A percentile compares a stretch with the other conserved stretches of the same genome.
Evolutionary conservation across 2,113 vertebrate species (phyloP).

Genomic region (Actenoides hombroni): DNA sequence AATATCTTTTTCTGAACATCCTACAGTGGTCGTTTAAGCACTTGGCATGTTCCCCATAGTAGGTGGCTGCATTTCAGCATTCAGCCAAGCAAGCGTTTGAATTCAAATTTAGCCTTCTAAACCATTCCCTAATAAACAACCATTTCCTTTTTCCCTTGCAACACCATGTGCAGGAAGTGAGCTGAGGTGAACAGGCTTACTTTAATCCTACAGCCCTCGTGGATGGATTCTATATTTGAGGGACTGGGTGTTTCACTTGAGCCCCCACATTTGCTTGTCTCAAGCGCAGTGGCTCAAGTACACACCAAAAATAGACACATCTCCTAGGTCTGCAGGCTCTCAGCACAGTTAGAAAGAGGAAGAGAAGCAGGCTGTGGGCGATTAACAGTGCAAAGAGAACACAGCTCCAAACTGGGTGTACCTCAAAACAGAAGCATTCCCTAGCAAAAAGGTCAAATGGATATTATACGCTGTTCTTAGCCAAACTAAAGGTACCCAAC

Average conservation of each 20-base stretch:
- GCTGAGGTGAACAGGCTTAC: background rate
- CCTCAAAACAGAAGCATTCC: background rate
- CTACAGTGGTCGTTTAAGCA: background rate
- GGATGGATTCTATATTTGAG: background rate
- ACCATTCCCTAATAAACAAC: background rate
- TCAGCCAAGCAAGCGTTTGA: background rate
- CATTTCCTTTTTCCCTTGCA: background rate
- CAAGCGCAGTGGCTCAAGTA: background rate
- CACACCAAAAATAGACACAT: background rate
- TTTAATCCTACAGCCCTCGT: background rate
- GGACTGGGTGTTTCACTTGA: background rate
- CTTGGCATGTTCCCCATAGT: background rate
- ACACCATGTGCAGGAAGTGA: background rate
- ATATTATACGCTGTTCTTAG: background rate
- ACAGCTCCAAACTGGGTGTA: background rate
- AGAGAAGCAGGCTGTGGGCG: background rate
- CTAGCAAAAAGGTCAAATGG: background rate
- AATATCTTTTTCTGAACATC: background rate
- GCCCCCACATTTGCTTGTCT: background rate
- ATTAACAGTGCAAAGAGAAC: background rate
- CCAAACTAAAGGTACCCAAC: background rate
- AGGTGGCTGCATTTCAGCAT: background rate
- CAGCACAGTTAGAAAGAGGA: accelerated
- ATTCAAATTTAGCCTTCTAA: background rate
- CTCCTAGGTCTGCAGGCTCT: background rate